Base-by-base conservation (phyloP, 2,797 vertebrate genomes). In the Brotula barbata region DNA sequence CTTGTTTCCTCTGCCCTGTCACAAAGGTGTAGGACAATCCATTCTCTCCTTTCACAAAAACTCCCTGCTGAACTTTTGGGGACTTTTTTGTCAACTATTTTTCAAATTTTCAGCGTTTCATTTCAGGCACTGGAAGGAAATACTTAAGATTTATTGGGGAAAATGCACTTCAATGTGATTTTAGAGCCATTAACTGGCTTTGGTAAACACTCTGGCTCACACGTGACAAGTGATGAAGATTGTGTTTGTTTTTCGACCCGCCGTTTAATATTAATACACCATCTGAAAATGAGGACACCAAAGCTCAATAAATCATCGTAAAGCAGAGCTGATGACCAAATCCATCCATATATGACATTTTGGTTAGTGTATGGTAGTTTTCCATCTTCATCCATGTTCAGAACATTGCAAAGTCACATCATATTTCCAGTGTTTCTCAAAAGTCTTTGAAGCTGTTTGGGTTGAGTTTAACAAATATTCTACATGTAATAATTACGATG, bases 41-140 rank as follows among this genome's bases (percentile, higher is more conserved):
- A 8, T 34, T 49, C 20, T 56, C n/a, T 36, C 47, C 45, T 75
- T 69, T 56, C 6, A 6, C 31, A 50, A 15, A 20, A 15, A 53
- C 21, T 56, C 49, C 58, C 25, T 28, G 6, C 28, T 65, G 37
- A 80, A 81, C 73, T 84, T 77, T 84, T 77, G 59, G 13, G 12
- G 40, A 37, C 15, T 61, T 40, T 60, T 68, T 48, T 52, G 45
- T 75, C 44, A 31, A 40, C 40, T 44, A 16, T 37, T 28, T 39
- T 60, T 3, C 28, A 11, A 20, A 56, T 54, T 28, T 1, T 25
- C 36, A 68, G 49, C 20, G 34, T 42, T 7, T 72, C 19, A 71
- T 56, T 37, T 16, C 1, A 12, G 39, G 28, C 25, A 44, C 2
- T 22, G 12, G 58, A 50, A 12, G 19, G 54, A 43, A 46, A 59